These are phyloP conservation scores for Florisuga fusca DNA, from an alignment of 2,797 vertebrate genomes.

Conservation along the genomic window DNA sequence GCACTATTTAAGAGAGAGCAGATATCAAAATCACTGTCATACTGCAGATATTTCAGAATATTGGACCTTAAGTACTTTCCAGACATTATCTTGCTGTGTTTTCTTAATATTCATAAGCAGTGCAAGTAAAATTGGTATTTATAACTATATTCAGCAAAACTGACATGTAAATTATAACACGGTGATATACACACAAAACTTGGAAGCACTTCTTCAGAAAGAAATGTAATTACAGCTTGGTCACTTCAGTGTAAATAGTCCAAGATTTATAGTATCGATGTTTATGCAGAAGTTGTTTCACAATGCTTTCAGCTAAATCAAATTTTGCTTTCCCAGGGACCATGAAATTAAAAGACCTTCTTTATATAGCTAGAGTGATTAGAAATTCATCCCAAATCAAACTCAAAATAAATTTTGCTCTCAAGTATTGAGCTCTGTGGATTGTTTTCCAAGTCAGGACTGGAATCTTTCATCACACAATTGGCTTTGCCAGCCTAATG, in stretches of 20 bases:
- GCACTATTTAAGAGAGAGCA: background rate
- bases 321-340: slow-evolving; percentile 17
- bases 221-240: background rate
- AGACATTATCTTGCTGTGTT: background rate
- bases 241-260: background rate
- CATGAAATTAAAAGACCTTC: background rate
- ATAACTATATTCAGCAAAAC: background rate
- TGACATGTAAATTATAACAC: background rate
- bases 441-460: background rate
- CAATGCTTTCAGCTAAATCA: background rate
- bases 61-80: background rate
- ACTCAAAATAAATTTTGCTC: background rate
- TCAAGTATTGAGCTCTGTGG: background rate
- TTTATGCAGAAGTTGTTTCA: slow-evolving; percentile 13
- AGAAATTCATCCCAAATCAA: slow-evolving; percentile 27
- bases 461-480: slow-evolving; percentile 6
- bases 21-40: background rate
- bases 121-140: background rate
- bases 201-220: background rate
- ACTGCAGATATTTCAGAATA: background rate
- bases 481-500: background rate
- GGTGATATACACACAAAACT: background rate
- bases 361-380: slow-evolving; percentile 13
- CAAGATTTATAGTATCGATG: background rate
- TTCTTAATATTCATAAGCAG: background rate